Base-by-base conservation (phyloP, 2,888 invertebrate species). In the Liopterus haemorrhoidalis region DNA sequence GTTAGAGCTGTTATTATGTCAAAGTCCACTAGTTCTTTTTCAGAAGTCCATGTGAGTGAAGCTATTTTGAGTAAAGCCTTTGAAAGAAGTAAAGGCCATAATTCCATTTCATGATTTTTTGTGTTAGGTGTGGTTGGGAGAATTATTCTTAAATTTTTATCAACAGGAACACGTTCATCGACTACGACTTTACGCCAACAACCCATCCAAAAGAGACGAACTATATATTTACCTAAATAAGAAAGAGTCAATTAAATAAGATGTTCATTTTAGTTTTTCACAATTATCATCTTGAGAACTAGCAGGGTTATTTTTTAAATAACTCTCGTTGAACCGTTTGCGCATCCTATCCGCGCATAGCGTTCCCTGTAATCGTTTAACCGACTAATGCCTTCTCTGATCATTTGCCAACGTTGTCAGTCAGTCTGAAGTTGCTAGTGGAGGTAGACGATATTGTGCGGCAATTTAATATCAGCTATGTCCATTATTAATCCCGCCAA, bases 31-130 rank as follows among this genome's bases (percentile, higher is more conserved):
- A 68, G 49, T 41, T 71, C 70, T 8, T 54, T 52, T 2, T 50
- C 40, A 4, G 49, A 40, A 3, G 59, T 62, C 66, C 66, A 68
- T 2, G 68, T 65, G 30, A 70, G 48, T 9, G 64, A 59, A 1
- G 66, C 69, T 9, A 74, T 44, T 54, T 71, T 70, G 21, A 74
- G 49, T 5, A 74, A 48, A 2, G 69, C 73, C 57, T 73, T 73
- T 3, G 64, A 60, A 14, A 73, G 58, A 16, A 74, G 48, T 50
- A 70, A 63, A 0, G 72, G 70, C 74, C 74, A 74, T 4, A 74
- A 48, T 49, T 72, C 67, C 14, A 64, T 51, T 22, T 53, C 48
- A 6, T 57, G 57, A 6, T 49, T 53, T 14, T 51, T 46, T 4
- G 32, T 22, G 2, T 57, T 60, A 0, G 60, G 46, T 2, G 59